Base-by-base conservation (phyloP, 2,113 vertebrate genomes). In the Coregonus clupeaformis region DNA sequence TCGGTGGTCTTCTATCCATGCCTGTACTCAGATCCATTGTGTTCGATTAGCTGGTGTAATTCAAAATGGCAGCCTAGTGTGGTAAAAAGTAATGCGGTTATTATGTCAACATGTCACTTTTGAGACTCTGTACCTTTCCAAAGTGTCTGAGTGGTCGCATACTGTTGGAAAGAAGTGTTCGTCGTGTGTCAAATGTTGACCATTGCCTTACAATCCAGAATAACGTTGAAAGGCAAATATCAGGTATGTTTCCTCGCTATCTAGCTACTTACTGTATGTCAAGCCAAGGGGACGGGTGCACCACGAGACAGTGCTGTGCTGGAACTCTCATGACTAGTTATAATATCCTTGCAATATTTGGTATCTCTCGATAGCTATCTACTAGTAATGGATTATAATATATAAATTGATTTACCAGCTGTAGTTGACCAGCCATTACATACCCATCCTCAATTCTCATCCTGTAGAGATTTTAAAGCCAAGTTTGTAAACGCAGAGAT, bases 61-160 rank as follows among this genome's bases (percentile, higher is more conserved):
- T 71, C 62, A 90, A 92, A 47, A 94, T 94, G 93, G 91, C 90
- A 3, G 77, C 92, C 57, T 73, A 69, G 84, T 84, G 85, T 55
- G 85, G 55, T 4, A 0, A n/a, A 75, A 20, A 80, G 74, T 81
- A 89, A 89, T 78, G 93, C 80, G 89, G 89, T 82, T 84, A 32
- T 78, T 67, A 87, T 87, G 86, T 89, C 85, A 91, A 90, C 86
- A 94, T 94, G 94, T 93, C 92, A 42, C 84, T 94, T 27, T 81
- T 93, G 14, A 87, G 91, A 82, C 65, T 91, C 0, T 89, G 88
- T 82, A 79, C 87, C 69, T 86, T 90, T 52, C 59, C 87, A 2
- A 90, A 84, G 67, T 77, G 73, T 71, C 27, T 90, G 11, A 75
- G 69, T 22, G 82, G 85, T 5, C 82, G 80, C 29, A 36, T 73